Evolutionary conservation across 2,888 invertebrate species (phyloP).

Genomic region (Yponomeuta cagnagella): DNA sequence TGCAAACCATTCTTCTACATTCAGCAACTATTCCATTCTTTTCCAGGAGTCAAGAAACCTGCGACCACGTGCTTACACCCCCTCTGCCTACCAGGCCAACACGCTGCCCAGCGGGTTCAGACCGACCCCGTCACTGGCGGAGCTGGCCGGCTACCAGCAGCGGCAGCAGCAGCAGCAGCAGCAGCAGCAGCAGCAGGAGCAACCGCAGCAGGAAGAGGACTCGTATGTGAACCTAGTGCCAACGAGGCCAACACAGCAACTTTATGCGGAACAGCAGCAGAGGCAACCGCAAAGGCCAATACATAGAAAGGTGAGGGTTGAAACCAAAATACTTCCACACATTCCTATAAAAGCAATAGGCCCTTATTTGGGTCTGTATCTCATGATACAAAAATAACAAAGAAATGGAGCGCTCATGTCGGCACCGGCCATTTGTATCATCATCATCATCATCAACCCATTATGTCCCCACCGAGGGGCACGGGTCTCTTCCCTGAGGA

Average conservation of each 20-base stretch:
- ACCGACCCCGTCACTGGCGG: slow-evolving; percentile 61
- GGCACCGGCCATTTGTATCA: no score
- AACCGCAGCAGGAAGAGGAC: slow-evolving; percentile 35
- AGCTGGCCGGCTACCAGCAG: slow-evolving; percentile 63
- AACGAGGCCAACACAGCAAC: slow-evolving; percentile 39
- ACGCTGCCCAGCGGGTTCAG: slow-evolving; percentile 62
- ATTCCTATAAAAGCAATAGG: no score
- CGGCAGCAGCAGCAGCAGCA: slow-evolving; percentile 35
- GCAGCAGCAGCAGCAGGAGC: slow-evolving; percentile 27
- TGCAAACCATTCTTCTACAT: no score
- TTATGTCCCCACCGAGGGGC: no score
- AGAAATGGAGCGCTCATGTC: no score
- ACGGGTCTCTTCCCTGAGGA: no score
- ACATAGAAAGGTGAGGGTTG: slow-evolving; percentile 46
- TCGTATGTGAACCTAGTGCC: slow-evolving; percentile 32
- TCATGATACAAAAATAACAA: no score
- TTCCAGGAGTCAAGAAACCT: slow-evolving; percentile 66
- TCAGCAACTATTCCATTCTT: no score
- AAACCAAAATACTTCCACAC: no score
- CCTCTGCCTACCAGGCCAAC: slow-evolving; percentile 46
- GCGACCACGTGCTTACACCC: slow-evolving; percentile 64
- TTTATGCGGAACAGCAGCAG: slow-evolving; percentile 81
- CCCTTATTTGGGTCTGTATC: no score
- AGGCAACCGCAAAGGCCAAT: slow-evolving; percentile 73
- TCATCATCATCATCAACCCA: no score